Evolutionary conservation across 2,888 invertebrate genomes (phyloP).

Genomic region (Noctua janthina): DNA sequence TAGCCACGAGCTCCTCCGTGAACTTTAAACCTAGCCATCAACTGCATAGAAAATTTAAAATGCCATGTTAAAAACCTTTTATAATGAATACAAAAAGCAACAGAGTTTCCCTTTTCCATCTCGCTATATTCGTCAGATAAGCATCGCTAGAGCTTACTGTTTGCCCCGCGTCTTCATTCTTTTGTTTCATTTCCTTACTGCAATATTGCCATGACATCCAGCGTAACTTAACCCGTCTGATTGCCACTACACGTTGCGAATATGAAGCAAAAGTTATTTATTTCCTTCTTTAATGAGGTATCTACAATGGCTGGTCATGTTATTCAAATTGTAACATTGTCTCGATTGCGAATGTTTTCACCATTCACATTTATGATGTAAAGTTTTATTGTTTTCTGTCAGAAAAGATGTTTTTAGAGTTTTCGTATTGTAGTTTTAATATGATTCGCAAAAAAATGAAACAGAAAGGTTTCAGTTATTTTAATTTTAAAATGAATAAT

Average conservation of each 20-base stretch:
- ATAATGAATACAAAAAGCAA: too few species aligned
- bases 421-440: constrained; percentile 46
- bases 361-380: constrained; percentile 66
- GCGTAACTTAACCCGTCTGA: constrained; percentile 76
- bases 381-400: constrained; percentile 65
- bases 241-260: constrained; percentile 71
- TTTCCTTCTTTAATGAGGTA: constrained; percentile 72
- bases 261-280: constrained; percentile 69
- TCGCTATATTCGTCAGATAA: constrained; percentile 25
- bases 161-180: constrained; percentile 69
- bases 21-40: not conserved
- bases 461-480: not conserved
- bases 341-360: constrained; percentile 71
- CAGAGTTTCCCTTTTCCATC: constrained; percentile 1
- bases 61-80: not conserved
- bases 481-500: too few species aligned
- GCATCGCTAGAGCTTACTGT: constrained; percentile 43
- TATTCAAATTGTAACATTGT: constrained; percentile 70
- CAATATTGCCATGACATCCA: constrained; percentile 83
- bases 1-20: not conserved
- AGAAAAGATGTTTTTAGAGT: constrained; percentile 53
- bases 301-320: constrained; percentile 70
- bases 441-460: constrained; percentile 18
- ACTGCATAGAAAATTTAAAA: not conserved
- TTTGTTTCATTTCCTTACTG: constrained; percentile 82